A percentile compares a stretch with the other conserved stretches of the same genome.
These are phyloP conservation scores for Ptilonorhynchus violaceus DNA, from an alignment of 2,113 vertebrate species.

Conservation along the genomic window DNA sequence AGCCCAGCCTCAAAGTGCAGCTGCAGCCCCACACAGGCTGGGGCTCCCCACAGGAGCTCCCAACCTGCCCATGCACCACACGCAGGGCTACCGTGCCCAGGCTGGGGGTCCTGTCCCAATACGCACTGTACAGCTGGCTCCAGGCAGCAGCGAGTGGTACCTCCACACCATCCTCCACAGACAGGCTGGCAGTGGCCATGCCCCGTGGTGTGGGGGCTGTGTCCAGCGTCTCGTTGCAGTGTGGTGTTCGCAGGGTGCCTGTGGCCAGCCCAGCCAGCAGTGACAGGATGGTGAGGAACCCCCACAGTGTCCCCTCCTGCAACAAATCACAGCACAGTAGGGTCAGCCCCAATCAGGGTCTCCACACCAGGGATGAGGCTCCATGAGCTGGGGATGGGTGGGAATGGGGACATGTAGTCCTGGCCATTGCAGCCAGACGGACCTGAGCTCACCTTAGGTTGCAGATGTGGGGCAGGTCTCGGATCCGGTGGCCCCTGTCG, in stretches of 20 bases:
- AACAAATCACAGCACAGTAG: background rate
- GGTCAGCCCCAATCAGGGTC: rapidly evolving
- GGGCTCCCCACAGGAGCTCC: background rate
- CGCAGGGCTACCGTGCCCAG: rapidly evolving
- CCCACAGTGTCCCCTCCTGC: conserved; percentile 59
- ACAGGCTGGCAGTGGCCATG: background rate
- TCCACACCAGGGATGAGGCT: background rate
- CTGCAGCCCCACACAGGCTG: rapidly evolving
- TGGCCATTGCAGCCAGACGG: rapidly evolving
- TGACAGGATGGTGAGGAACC: conserved; percentile 43
- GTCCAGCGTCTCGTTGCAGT: conserved; percentile 17
- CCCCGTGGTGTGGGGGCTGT: rapidly evolving
- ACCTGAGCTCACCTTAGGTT: conserved; percentile 55
- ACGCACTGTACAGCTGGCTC: conserved; percentile 8
- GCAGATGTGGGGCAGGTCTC: background rate
- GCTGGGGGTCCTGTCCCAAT: background rate
- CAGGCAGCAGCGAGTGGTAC: background rate
- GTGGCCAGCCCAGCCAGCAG: conserved; percentile 55
- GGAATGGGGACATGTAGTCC: background rate
- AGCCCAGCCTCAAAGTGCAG: background rate
- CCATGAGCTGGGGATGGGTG: background rate
- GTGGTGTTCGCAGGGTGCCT: background rate
- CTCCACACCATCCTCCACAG: background rate
- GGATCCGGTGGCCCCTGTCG: conserved; percentile 3
- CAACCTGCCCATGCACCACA: rapidly evolving